Conservation (phyloP, 2,797 vertebrate genomes). For the Nasua narica region DNA sequence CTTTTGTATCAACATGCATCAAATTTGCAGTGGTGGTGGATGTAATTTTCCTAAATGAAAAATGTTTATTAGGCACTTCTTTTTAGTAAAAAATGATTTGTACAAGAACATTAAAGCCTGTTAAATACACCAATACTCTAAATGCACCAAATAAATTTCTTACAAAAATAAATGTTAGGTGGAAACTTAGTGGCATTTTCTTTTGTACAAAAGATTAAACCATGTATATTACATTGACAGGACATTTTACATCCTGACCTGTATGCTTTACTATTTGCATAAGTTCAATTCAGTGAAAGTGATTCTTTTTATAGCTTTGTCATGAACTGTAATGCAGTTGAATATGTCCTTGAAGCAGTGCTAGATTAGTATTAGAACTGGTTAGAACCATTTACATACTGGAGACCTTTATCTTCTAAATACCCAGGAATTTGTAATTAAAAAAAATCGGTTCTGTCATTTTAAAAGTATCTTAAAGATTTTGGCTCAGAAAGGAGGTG, state of each 20-base stretch:
- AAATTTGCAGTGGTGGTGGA: rapidly evolving
- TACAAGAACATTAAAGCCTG: background rate
- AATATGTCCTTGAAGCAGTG: background rate
- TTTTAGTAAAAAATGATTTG: background rate
- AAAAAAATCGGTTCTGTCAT: background rate
- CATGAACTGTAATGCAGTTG: background rate
- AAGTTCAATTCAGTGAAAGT: background rate
- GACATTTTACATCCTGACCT: constrained; percentile 7
- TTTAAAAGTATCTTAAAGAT: background rate
- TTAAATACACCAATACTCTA: background rate
- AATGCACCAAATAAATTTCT: background rate
- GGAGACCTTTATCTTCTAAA: background rate
- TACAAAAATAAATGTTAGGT: background rate
- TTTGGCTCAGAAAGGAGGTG: background rate
- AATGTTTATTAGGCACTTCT: background rate
- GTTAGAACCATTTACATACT: background rate
- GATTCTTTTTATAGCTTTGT: background rate
- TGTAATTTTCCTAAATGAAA: background rate
- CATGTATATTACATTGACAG: background rate
- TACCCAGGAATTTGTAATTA: background rate
- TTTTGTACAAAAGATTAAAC: constrained; percentile 16
- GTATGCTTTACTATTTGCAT: background rate
- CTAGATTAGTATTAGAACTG: background rate
- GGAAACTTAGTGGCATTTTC: background rate
- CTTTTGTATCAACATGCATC: too few relatives aligned